Base-by-base conservation (phyloP, 1,140 invertebrate species). In the Drosophila tsacasi region DNA sequence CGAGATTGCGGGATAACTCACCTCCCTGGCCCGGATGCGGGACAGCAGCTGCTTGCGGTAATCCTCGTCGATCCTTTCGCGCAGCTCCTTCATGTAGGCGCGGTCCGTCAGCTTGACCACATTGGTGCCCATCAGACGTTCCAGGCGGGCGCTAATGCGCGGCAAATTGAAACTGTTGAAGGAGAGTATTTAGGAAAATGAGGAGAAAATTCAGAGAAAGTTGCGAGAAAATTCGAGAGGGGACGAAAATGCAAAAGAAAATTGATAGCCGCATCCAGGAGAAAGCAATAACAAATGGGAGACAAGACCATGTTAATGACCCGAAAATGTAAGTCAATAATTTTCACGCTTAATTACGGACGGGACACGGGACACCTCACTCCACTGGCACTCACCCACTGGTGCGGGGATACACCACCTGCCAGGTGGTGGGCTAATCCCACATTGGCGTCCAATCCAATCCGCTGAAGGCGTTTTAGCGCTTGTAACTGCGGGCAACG, bases 121-220 rank as follows among this genome's bases (percentile, higher is more conserved):
- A 91, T 95, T 95, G 61, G 93, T 95, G 55, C 95, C 95, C 95
- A 96, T 95, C 19, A 96, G 91, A 78, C 94, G 93, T 89, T 95
- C 95, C 65, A 96, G 79, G 35, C 93, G 92, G 17, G 94, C 94
- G 74, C 93, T 93, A 27, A 95, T 94, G 68, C 93, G 92, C 32
- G 94, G 94, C 79, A 94, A 91, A 76, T 93, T 94, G 79, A 95
- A 95, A 76, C 94, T 95, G 49, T 12, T 35, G 1, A 27, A 27
- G 19, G 58, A 61, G n/a, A 12, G 30, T 44, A 46, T 37, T 40
- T 19, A 19, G 39, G 58, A 60, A 37, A 54, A 21, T 39, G 35
- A 2, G 21, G 39, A 10, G 12, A n/a, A 42, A 49, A 9, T 21
- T 54, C 47, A n/a, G 6, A 9, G 46, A n/a, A 42, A 49, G 17